A percentile compares a stretch with the other conserved stretches of the same genome.
Conservation (phyloP, 2,797 vertebrate genomes). For the Chelidonichthys spinosus region DNA sequence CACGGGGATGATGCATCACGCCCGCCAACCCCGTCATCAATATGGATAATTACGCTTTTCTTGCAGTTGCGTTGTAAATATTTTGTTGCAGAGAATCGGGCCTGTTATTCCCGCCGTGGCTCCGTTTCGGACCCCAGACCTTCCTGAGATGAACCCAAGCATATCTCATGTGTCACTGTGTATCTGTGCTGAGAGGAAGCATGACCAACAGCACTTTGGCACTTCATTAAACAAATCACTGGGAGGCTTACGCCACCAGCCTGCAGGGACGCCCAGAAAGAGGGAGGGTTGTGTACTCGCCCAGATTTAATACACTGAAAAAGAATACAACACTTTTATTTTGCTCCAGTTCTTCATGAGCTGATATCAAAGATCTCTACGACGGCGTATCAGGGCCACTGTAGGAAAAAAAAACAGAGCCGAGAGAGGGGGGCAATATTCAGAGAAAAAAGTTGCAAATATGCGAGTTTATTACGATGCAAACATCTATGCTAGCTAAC, state of each 20-base stretch:
- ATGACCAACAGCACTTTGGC: conserved; percentile 75
- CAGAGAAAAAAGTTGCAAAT: no score
- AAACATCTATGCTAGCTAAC: no score
- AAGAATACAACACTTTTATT: no score
- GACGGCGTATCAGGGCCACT: no score
- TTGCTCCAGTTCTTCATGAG: no score
- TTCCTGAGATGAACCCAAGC: conserved; percentile 81
- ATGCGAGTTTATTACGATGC: no score
- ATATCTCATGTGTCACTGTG: conserved; percentile 75
- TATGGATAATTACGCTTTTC: conserved; percentile 76
- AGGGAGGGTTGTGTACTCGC: conserved; percentile 8
- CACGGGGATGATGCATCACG: conserved; percentile 74
- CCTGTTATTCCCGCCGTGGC: conserved; percentile 49
- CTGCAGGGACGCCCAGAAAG: conserved; percentile 37
- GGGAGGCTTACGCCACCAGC: conserved; percentile 38
- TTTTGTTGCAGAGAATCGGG: conserved; percentile 57
- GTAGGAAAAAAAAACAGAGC: no score
- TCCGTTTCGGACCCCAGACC: conserved; percentile 71
- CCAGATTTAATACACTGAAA: no score
- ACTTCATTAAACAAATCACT: conserved; percentile 75
- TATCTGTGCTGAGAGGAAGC: conserved; percentile 81
- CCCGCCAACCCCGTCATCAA: conserved; percentile 70
- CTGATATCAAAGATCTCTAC: no score
- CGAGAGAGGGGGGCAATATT: no score
- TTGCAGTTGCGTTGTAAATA: conserved; percentile 62